Evolutionary conservation across 2,888 invertebrate genomes (phyloP).

Genomic region (Calameuta filiformis): DNA sequence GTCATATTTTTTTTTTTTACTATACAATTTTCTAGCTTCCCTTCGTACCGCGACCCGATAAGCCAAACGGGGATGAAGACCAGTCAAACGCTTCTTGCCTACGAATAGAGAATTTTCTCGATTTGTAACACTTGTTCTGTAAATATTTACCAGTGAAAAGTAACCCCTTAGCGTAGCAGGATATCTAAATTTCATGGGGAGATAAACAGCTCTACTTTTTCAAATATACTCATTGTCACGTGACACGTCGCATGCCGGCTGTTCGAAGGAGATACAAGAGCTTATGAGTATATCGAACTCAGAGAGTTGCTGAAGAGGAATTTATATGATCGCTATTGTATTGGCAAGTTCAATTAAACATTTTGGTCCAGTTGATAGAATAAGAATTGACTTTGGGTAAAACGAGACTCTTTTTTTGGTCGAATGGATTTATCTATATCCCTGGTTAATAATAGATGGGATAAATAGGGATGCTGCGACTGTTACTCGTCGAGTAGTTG

Average conservation of each 20-base stretch:
- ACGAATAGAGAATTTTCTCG: background rate
- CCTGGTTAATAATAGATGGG: background rate
- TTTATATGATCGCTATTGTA: background rate
- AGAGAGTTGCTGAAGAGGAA: background rate
- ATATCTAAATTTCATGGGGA: background rate
- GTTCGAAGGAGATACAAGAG: background rate
- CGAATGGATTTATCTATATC: background rate
- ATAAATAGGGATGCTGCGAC: background rate
- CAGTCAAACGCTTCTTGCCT: no score
- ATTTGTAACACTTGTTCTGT: background rate
- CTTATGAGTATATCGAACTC: no score
- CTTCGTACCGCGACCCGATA: background rate
- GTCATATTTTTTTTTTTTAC: background rate
- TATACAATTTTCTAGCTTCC: background rate
- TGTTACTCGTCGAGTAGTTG: background rate
- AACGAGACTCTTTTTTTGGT: background rate
- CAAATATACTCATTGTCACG: background rate
- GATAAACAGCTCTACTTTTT: background rate
- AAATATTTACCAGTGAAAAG: background rate
- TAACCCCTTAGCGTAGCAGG: background rate
- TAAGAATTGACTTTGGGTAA: background rate
- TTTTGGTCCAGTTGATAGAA: no score
- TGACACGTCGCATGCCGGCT: background rate
- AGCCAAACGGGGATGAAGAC: no score
- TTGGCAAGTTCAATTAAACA: background rate